A percentile compares a stretch with the other conserved stretches of the same genome.
phyloP scores from a whole-genome alignment of 2,888 invertebrate genomes.

The Andrena fulva region DNA sequence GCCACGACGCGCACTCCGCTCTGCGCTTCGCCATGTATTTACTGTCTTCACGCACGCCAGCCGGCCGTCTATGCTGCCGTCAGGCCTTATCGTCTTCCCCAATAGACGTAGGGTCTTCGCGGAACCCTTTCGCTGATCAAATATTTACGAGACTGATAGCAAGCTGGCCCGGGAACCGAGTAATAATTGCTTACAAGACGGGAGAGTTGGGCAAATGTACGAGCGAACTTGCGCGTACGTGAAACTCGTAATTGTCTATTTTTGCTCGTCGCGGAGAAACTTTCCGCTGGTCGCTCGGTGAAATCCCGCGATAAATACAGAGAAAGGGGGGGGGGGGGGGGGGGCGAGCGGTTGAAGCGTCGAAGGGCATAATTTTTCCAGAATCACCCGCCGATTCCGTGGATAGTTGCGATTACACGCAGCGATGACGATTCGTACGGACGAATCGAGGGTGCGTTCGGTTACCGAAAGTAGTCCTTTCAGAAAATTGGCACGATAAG shows the following conservation, averaged over 20 bases:
- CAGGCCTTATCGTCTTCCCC: conserved; percentile 6
- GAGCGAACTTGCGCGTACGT: not conserved
- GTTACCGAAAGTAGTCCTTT: not conserved
- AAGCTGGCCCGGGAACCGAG: conserved; percentile 5
- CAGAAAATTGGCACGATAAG: not conserved
- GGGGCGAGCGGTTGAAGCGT: no score
- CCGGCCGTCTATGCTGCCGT: not conserved
- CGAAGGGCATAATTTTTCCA: not conserved
- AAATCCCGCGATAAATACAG: not conserved
- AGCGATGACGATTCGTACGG: not conserved
- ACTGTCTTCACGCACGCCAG: conserved; percentile 68
- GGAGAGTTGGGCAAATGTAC: not conserved
- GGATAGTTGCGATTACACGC: not conserved
- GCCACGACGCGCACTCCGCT: conserved; percentile 51
- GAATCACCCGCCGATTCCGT: not conserved
- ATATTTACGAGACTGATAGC: conserved; percentile 62
- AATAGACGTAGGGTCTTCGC: not conserved
- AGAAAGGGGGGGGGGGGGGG: no score
- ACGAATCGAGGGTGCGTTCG: no score
- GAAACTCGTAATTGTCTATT: not conserved
- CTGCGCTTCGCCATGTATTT: conserved; percentile 63
- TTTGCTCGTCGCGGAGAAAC: not conserved
- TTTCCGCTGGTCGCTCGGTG: not conserved
- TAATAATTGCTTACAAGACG: conserved; percentile 32
- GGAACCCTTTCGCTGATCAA: conserved; percentile 53